Percentiles rank a stretch among this genome's conserved stretches.
Conservation (phyloP, 2,113 vertebrate genomes). For the Cettia cetti region DNA sequence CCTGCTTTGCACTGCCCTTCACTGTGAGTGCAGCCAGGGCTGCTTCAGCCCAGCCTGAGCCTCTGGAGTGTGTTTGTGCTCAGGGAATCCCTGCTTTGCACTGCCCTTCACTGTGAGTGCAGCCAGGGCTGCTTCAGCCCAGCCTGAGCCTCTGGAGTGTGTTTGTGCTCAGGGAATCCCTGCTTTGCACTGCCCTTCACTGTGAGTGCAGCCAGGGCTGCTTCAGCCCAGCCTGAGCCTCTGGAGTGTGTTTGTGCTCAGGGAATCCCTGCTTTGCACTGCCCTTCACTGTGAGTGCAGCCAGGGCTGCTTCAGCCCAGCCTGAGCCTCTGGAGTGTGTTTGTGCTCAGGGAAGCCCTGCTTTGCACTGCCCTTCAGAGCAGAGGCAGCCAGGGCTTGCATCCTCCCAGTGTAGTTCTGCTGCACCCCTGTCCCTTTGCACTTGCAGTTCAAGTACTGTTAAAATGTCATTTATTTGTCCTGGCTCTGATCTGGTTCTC, state of each 20-base stretch:
- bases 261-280: too few relatives aligned
- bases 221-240: background rate
- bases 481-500: background rate
- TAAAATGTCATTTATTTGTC: background rate
- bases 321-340: background rate
- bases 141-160: background rate
- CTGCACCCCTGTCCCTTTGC: background rate
- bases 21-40: constrained; percentile 71
- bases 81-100: background rate
- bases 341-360: background rate
- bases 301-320: background rate
- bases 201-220: constrained; percentile 70
- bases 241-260: background rate
- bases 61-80: background rate
- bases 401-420: background rate
- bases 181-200: too few relatives aligned
- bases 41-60: background rate
- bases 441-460: background rate
- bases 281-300: constrained; percentile 79
- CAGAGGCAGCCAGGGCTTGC: background rate
- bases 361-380: rapidly evolving
- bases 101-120: constrained; percentile 83
- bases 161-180: background rate
- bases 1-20: too few relatives aligned
- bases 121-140: background rate